These are phyloP conservation scores for Drosophila acutilabella DNA, from an alignment of 2,888 invertebrate genomes.

Conservation along the genomic window DNA sequence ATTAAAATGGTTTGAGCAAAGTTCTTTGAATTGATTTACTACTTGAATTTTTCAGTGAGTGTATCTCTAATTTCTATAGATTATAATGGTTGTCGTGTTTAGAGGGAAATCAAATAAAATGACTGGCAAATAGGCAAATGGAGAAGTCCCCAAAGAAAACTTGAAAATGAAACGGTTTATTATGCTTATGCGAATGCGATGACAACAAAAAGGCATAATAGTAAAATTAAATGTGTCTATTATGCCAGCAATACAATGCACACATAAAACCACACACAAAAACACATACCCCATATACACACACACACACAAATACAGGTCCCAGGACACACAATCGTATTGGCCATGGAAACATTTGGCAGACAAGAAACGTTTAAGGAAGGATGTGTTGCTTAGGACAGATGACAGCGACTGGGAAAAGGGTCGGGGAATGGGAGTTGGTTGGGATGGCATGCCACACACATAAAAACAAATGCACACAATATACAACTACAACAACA, in stretches of 20 bases:
- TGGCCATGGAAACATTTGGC: conserved; percentile 68
- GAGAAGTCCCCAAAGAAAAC: conserved; percentile 58
- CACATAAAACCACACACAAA: conserved; percentile 73
- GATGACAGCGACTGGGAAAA: conserved; percentile 20
- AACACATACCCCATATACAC: conserved; percentile 15
- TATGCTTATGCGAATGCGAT: conserved; percentile 78
- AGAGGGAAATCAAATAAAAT: conserved; percentile 73
- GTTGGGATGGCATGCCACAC: conserved; percentile 48
- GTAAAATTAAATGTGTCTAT: conserved; percentile 83
- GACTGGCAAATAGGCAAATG: conserved; percentile 68
- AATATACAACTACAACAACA: conserved; percentile 28
- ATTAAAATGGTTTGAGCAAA: too few species aligned
- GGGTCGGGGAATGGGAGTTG: conserved; percentile 4
- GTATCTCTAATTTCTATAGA: conserved; percentile 55
- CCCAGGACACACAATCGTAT: conserved; percentile 48
- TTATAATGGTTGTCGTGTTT: conserved; percentile 55
- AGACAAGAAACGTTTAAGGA: conserved; percentile 79
- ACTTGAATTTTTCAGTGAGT: too few species aligned
- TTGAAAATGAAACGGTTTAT: conserved; percentile 80
- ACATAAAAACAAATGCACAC: conserved; percentile 79
- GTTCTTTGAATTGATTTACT: too few species aligned
- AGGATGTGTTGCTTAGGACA: conserved; percentile 76
- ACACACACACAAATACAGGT: conserved; percentile 21
- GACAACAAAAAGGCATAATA: conserved; percentile 83
- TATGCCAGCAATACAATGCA: conserved; percentile 80